Evolutionary conservation across 2,888 invertebrate species (phyloP), one percentile per base, ranked within the genome.

Genomic region (Macaria notata): DNA sequence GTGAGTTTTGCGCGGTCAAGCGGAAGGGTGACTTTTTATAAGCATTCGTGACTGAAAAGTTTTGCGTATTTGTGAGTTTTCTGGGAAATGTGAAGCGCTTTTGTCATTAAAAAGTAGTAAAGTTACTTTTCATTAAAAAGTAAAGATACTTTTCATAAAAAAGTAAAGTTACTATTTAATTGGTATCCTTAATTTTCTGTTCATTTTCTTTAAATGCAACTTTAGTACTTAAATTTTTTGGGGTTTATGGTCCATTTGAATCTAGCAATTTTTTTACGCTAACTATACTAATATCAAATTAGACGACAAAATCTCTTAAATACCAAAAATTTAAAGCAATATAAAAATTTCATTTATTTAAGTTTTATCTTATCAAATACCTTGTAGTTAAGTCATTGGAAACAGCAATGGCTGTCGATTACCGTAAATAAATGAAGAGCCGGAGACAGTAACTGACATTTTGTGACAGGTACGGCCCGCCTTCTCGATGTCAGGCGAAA

Each of bases 401-500:
- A 38, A 41, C n/a, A 1, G n/a, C 8, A 48, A 54, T 39, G 46
- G 39, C 52, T 79, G 76, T 72, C 78, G 75, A 80, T 79, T 81
- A 79, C 73, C 75, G 76, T 83, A 78, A 85, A 84, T 84, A 80
- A 79, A 65, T 76, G 65, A 72, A 68, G 69, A 77, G 73, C 73
- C 66, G 38, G 9, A 70, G 69, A 69, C 71, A 59, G 72, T 68
- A 67, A 63, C 68, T 33, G 31, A 49, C 30, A 50, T 61, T 41
- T 63, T 61, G 71, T 76, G 82, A 76, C 79, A 77, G 77, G 72
- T 72, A 73, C 62, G 83, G 61, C 65, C 85, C 89, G 88, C 90
- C 89, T 87, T 79, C 88, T 88, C 80, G 73, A 61, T 90, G 89
- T 90, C 82, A 75, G 70, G 76, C 80, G 74, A 83, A 88, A 89